A percentile compares a stretch with the other conserved stretches of the same genome.
Conservation (phyloP, 2,888 invertebrate genomes). For the Dryadula phaetusa region DNA sequence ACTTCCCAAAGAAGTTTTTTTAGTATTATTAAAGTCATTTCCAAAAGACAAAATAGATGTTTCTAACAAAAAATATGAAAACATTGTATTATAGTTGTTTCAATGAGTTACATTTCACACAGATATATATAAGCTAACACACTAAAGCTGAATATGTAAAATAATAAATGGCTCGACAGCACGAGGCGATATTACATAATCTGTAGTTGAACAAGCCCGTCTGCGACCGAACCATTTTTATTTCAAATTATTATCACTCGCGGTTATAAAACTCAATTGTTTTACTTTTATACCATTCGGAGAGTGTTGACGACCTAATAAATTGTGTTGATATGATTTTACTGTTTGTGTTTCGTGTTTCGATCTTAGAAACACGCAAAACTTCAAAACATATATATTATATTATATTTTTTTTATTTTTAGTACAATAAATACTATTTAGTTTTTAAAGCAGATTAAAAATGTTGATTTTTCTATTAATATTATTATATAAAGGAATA, state of each 20-base stretch:
- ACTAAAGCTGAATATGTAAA: neutral
- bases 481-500: no score
- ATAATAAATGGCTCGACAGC: conserved; percentile 6
- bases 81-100: no score
- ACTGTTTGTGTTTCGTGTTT: neutral
- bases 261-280: conserved; percentile 34
- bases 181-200: conserved; percentile 29
- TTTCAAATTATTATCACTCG: conserved; percentile 39
- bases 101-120: neutral
- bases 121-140: neutral
- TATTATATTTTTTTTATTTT: no score
- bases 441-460: no score
- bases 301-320: conserved; percentile 25
- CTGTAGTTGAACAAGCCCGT: conserved; percentile 22
- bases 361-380: neutral
- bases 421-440: no score
- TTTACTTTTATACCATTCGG: conserved; percentile 29
- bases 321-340: conserved; percentile 20
- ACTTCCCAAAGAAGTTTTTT: neutral
- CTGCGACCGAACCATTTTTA: conserved; percentile 32
- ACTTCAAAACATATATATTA: neutral
- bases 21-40: neutral
- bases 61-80: no score
- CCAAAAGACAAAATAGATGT: no score
- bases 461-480: no score